Conservation (phyloP, 2,113 vertebrate genomes). For the Urocynchramus pylzowi region DNA sequence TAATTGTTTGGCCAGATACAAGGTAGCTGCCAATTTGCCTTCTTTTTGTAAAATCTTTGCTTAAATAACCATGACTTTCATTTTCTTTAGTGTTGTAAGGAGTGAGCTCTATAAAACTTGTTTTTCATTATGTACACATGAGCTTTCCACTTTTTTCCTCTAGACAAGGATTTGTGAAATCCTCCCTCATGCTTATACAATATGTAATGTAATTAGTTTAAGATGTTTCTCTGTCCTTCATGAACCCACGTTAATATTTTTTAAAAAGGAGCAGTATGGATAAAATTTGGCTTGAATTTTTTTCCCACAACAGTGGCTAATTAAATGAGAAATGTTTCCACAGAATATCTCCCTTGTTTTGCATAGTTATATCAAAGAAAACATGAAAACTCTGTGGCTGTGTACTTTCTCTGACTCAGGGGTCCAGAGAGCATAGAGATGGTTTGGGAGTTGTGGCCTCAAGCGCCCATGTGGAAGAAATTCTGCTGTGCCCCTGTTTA, state of each 20-base stretch:
- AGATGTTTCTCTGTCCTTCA: neutral
- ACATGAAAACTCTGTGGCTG: neutral
- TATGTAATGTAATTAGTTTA: neutral
- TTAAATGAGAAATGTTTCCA: neutral
- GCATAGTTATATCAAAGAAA: neutral
- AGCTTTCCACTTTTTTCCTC: neutral
- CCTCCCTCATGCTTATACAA: accelerated
- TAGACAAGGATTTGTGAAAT: neutral
- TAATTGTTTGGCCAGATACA: neutral
- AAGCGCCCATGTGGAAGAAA: neutral
- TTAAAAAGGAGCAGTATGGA: neutral
- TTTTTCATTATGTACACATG: neutral
- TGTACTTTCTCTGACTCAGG: neutral
- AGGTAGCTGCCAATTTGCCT: neutral
- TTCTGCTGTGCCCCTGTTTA: neutral
- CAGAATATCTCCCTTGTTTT: neutral
- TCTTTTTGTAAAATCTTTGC: neutral
- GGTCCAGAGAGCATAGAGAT: neutral
- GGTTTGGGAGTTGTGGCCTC: neutral
- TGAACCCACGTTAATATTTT: neutral
- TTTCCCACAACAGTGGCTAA: accelerated
- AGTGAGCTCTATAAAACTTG: neutral
- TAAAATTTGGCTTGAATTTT: neutral
- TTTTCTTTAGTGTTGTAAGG: neutral
- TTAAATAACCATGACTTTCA: neutral